Conservation (phyloP, 2,797 vertebrate genomes). For the Eupleurogrammus muticus region DNA sequence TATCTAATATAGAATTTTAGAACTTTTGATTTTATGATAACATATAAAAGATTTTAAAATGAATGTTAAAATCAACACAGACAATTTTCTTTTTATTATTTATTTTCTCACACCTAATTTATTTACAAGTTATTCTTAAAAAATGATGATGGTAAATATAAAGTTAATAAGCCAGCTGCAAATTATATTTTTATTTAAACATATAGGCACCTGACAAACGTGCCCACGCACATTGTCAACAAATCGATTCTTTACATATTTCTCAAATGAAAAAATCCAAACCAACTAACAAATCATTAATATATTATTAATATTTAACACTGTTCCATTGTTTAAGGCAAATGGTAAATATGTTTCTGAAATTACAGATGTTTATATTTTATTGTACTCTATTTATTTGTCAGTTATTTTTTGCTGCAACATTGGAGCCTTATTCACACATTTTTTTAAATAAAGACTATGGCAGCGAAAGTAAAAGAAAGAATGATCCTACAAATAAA, state of each 20-base stretch:
- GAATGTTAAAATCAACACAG: constrained; percentile 1
- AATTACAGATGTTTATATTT: constrained; percentile 5
- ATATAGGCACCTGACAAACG: constrained; percentile 30
- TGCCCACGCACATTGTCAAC: constrained; percentile 31
- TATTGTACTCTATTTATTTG: background rate
- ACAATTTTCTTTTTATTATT: background rate
- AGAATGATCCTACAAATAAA: constrained; percentile 54
- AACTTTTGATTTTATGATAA: constrained; percentile 7
- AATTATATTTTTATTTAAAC: constrained; percentile 8
- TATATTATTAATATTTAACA: constrained; percentile 61
- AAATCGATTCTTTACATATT: constrained; percentile 24
- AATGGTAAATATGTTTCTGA: constrained; percentile 38
- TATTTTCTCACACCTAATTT: background rate
- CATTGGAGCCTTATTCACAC: background rate
- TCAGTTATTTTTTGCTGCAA: background rate
- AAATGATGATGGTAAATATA: background rate
- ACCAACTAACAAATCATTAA: constrained; percentile 32
- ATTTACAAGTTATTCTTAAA: background rate
- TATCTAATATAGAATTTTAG: background rate
- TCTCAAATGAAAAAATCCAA: constrained; percentile 16
- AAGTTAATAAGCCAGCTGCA: background rate
- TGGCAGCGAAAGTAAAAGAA: constrained; percentile 30
- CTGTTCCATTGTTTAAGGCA: constrained; percentile 49
- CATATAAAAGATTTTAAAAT: constrained; percentile 14
- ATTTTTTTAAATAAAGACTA: constrained; percentile 16